Conservation (phyloP, 2,797 vertebrate genomes). For the Clarias platycephalus region DNA sequence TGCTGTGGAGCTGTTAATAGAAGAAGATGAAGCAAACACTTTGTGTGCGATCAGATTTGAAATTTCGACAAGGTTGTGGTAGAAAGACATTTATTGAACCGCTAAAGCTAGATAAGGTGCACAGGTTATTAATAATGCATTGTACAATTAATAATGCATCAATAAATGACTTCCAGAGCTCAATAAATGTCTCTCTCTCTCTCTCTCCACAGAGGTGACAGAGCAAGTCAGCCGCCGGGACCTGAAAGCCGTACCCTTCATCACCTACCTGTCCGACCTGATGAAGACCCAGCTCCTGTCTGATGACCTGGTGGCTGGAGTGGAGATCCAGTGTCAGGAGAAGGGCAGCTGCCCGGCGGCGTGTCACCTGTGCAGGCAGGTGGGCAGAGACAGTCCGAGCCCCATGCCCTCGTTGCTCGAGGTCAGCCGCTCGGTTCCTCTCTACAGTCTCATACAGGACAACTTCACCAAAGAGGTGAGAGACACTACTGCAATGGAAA, state of each 20-base stretch:
- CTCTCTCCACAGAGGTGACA: conserved; percentile 80
- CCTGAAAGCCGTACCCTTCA: conserved; percentile 92
- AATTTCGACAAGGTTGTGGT: not conserved
- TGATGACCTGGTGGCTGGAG: conserved; percentile 88
- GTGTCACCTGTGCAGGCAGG: conserved; percentile 90
- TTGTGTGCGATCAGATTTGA: not conserved
- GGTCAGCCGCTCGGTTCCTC: conserved; percentile 86
- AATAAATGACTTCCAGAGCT: too few species aligned
- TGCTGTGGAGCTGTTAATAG: not conserved
- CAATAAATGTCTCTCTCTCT: not conserved
- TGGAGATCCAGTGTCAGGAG: conserved; percentile 94
- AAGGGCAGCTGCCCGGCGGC: conserved; percentile 90
- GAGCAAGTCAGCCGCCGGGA: conserved; percentile 87
- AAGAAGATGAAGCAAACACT: not conserved
- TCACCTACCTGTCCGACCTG: conserved; percentile 91
- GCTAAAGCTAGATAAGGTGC: not conserved
- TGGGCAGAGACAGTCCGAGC: conserved; percentile 83
- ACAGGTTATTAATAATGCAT: not conserved
- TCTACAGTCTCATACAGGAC: conserved; percentile 93
- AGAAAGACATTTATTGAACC: not conserved
- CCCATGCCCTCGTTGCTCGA: conserved; percentile 90
- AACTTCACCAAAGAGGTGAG: conserved; percentile 93
- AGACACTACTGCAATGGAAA: not conserved
- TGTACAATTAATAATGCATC: too few species aligned
- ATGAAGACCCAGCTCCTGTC: conserved; percentile 93